Evolutionary conservation across 2,113 vertebrate species (phyloP).

Genomic region (Falcunculus frontatus): DNA sequence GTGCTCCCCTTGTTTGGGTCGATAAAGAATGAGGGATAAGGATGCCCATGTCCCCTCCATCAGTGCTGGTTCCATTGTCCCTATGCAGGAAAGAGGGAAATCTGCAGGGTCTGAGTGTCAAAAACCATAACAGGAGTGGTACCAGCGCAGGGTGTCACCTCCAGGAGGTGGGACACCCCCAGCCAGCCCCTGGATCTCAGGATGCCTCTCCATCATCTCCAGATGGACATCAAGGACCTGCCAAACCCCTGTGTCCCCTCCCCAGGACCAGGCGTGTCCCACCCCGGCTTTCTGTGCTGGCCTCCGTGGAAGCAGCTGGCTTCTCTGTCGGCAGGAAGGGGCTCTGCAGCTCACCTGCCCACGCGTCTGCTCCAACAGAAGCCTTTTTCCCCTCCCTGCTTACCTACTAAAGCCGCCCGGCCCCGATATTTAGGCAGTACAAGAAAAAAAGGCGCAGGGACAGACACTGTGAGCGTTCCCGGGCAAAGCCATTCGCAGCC

Average conservation of each 20-base stretch:
- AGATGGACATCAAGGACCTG: not conserved
- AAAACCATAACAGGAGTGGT: not conserved
- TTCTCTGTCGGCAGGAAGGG: not conserved
- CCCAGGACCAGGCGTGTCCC: not conserved
- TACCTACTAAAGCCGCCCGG: fast-evolving
- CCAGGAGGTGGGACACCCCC: not conserved
- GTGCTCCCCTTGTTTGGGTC: not conserved
- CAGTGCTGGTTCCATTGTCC: not conserved
- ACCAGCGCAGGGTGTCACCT: fast-evolving
- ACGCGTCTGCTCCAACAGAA: not conserved
- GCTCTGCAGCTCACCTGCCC: not conserved
- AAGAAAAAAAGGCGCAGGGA: not conserved
- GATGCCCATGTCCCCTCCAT: fast-evolving
- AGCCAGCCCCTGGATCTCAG: not conserved
- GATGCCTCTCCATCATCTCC: not conserved
- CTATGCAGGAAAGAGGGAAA: not conserved
- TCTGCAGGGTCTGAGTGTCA: not conserved
- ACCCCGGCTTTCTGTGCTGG: fast-evolving
- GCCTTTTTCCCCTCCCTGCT: not conserved
- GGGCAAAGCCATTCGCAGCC: not conserved
- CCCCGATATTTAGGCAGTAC: not conserved
- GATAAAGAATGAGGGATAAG: not conserved
- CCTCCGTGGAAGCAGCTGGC: fast-evolving
- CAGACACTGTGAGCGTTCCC: fast-evolving
- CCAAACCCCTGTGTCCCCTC: not conserved